Percentiles rank a stretch among this genome's conserved stretches.
These are phyloP conservation scores for Agriotes lineatus DNA, from an alignment of 2,888 invertebrate genomes.

Conservation along the genomic window DNA sequence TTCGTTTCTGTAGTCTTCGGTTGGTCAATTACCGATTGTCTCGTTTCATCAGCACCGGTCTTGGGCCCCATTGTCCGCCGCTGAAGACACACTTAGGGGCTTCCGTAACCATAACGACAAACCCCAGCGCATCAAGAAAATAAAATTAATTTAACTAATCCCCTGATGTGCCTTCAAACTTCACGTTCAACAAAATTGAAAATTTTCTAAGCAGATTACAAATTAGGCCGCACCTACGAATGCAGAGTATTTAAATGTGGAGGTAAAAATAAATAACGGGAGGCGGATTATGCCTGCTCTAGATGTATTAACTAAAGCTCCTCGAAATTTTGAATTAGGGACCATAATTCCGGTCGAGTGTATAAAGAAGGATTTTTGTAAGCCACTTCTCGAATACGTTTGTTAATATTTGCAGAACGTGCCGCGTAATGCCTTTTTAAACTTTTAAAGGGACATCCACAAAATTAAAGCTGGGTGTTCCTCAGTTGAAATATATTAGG, in stretches of 20 bases:
- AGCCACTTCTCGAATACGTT: constrained; percentile 3
- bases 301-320: constrained; percentile 32
- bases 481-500: no score
- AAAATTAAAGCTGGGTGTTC: no score
- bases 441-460: background rate
- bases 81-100: constrained; percentile 39
- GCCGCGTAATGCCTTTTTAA: background rate
- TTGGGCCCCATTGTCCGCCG: constrained; percentile 54
- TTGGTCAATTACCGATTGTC: constrained; percentile 60
- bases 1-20: constrained; percentile 38
- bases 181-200: constrained; percentile 51
- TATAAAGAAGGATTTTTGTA: constrained; percentile 23
- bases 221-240: constrained; percentile 36
- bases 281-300: constrained; percentile 23
- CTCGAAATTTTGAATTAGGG: constrained; percentile 28
- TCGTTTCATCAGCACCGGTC: constrained; percentile 54
- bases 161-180: constrained; percentile 45
- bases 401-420: constrained; percentile 6
- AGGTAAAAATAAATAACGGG: constrained; percentile 28
- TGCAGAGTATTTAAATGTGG: constrained; percentile 20
- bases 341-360: constrained; percentile 18
- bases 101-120: constrained; percentile 59
- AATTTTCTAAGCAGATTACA: constrained; percentile 49
- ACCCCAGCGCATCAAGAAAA: constrained; percentile 52
- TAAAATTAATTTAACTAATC: constrained; percentile 59